Evolutionary conservation across 2,797 vertebrate genomes (phyloP), one percentile per base, ranked within the genome.

Genomic region (Caiman crocodilus): DNA sequence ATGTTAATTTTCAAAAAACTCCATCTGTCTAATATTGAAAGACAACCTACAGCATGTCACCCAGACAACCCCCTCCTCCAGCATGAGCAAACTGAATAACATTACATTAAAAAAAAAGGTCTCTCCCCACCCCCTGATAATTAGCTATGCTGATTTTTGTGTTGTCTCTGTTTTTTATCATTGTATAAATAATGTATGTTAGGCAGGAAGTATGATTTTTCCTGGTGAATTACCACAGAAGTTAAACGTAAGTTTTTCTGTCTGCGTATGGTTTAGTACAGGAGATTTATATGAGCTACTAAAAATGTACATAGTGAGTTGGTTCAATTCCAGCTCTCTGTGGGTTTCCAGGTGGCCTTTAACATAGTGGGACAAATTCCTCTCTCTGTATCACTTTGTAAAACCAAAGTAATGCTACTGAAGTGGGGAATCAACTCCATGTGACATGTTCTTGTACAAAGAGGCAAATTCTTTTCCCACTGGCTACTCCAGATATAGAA

Each of bases 21-120:
- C 97, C 97, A 59, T 32, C 82, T 96, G 97, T 96, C 97, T 98
- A 98, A 98, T 98, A 97, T 2, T 97, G 97, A 98, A 98, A 98
- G 96, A 97, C 88, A 93, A 78, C 92, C 93, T 95, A 92, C 91
- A 10, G 65, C 11, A 3, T 86, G 90, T 78, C 95, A 94, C 95
- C 89, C 93, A 95, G 75, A 17, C 92, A 87, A 28, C 83, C 82
- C 88, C 92, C 87, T 96, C 96, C 92, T 96, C 90, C 94, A 74
- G 87, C 89, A 91, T 88, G 87, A 1, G 5, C 61, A 3, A 92
- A 93, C 91, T 94, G 95, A 97, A 96, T 95, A 96, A 97, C 83
- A 79, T 50, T 79, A 73, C 1, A 9, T 77, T 76, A 94, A 5
- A 95, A 5, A 5, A 4, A 91, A 96, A 89, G 94, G 67, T 96